Conservation (phyloP, 1,140 invertebrate species). For the Copidosoma floridanum region DNA sequence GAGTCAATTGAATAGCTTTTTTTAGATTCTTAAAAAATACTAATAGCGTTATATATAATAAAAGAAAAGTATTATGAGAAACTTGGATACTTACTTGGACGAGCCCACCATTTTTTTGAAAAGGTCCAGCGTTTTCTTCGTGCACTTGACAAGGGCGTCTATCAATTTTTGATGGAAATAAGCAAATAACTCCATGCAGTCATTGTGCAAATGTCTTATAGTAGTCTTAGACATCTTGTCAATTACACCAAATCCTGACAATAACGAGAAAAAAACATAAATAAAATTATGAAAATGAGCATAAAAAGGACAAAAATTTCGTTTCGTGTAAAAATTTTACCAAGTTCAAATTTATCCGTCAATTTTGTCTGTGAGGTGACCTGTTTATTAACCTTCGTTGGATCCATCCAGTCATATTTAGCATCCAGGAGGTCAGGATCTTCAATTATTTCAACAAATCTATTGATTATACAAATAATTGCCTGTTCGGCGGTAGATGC, state of each 20-base stretch:
- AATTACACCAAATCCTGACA: conserved; percentile 60
- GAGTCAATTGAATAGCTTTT: background rate
- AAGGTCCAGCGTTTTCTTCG: conserved; percentile 66
- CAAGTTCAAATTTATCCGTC: conserved; percentile 39
- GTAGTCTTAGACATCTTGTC: conserved; percentile 62
- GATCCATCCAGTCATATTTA: conserved; percentile 67
- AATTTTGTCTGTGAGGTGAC: conserved; percentile 60
- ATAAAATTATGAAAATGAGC: conserved; percentile 8
- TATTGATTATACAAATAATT: conserved; percentile 69
- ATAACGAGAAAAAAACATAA: background rate
- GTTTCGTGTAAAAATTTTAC: conserved; percentile 12
- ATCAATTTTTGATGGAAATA: conserved; percentile 72
- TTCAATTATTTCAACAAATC: conserved; percentile 63
- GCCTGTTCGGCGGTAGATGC: conserved; percentile 65
- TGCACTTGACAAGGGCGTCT: conserved; percentile 67
- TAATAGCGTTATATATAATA: background rate
- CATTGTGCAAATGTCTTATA: conserved; percentile 62
- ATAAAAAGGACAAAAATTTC: background rate
- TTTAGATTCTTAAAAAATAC: too few species aligned
- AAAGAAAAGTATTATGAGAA: background rate
- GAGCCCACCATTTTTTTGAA: conserved; percentile 63
- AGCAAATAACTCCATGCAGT: conserved; percentile 73
- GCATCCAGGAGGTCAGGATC: conserved; percentile 58
- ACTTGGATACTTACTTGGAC: conserved; percentile 52
- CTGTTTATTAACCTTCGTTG: conserved; percentile 59